Base-by-base conservation (phyloP, 2,888 invertebrate species). In the Stenoptilia bipunctidactyla region DNA sequence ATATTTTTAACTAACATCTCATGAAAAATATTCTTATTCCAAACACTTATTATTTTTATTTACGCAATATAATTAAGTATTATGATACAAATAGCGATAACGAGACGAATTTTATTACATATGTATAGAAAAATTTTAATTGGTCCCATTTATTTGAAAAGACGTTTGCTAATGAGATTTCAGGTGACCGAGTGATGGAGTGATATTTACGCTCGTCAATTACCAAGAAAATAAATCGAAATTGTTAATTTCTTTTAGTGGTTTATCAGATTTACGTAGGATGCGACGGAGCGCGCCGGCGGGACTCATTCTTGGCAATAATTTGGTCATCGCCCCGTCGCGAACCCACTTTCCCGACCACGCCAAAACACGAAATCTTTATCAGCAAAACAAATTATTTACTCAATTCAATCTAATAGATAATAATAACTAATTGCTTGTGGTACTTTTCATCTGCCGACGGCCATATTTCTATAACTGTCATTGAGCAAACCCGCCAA, bases 301-400 rank as follows among this genome's bases (percentile, higher is more conserved):
- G 69, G 66, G 70, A 69, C 71, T 64, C 61, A 73, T 70, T 76
- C 71, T 69, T 61, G 59, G 66, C 69, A 70, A 75, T 79, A 73
- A 74, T 66, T 72, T 77, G 79, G 79, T 73, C 77, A 79, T 70
- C 71, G 77, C 70, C 70, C 74, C 61, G 57, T 49, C 53, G 45
- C 47, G 47, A 49, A 48, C 51, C 49, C 50, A 51, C 49, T 47
- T 50, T 48, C 48, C 47, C 49, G 53, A 51, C 51, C 51, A 48
- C 45, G 46, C 54, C 51, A 8, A 20, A 20, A 49, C 52, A 45
- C 46, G 40, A 54, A 30, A 30, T 3, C n/a, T 4, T 12, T 30
- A 30, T 30, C 30, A 30, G 12, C 30, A 20, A 20, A 20, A 20
- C 20, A 20, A 20, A 20, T 20, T 20, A 20, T 20, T 30, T 8